phyloP scores from a whole-genome alignment of 1,140 invertebrate species.

The Branchinecta lynchi region DNA sequence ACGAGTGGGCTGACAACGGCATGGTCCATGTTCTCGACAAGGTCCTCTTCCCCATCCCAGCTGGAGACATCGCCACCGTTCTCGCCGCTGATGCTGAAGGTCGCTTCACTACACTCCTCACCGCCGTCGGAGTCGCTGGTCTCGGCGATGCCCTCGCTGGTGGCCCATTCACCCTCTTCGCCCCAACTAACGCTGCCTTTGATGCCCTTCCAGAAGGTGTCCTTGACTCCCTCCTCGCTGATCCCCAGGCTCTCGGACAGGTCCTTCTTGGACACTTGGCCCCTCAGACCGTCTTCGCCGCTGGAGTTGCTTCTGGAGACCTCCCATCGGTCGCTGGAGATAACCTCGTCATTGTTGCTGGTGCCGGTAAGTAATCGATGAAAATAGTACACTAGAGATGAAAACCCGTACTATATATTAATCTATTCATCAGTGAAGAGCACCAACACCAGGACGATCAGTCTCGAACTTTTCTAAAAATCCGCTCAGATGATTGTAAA shows the following conservation, averaged over 20 bases:
- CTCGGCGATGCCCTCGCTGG: constrained; percentile 45
- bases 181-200: constrained; percentile 64
- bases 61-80: constrained; percentile 62
- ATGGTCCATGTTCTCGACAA: constrained; percentile 69
- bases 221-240: constrained; percentile 39
- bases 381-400: too few relatives aligned
- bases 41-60: constrained; percentile 76
- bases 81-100: constrained; percentile 60
- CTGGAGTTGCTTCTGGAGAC: constrained; percentile 40
- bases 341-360: constrained; percentile 12
- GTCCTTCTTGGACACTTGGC: constrained; percentile 60
- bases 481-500: too few relatives aligned
- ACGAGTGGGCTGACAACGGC: constrained; percentile 60
- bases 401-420: too few relatives aligned
- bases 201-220: constrained; percentile 41
- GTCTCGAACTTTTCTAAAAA: too few relatives aligned
- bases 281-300: constrained; percentile 56
- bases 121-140: constrained; percentile 52
- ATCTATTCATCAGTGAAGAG: too few relatives aligned
- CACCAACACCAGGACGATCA: too few relatives aligned
- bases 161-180: constrained; percentile 57
- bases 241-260: constrained; percentile 45
- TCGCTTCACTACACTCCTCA: constrained; percentile 58
- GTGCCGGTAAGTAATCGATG: constrained; percentile 10
- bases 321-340: background rate